Base-by-base conservation (phyloP, 2,797 vertebrate genomes). In the Dromococcyx pavoninus region DNA sequence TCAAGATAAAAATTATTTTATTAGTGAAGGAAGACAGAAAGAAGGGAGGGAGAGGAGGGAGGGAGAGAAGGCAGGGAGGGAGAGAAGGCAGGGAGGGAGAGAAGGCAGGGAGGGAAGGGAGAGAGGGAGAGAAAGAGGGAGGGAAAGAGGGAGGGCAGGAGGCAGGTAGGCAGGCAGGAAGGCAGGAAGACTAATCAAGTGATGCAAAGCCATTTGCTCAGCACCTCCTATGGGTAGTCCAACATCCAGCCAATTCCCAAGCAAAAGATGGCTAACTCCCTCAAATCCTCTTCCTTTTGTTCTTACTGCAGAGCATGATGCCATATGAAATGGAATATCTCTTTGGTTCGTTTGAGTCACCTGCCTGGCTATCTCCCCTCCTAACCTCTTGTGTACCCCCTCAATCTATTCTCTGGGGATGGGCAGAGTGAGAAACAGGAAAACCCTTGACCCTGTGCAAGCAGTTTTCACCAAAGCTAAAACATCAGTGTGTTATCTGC, bases 141-240 rank as follows among this genome's bases (percentile, higher is more conserved):
- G n/a, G n/a, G 33, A 54, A 67, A 51, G 15, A 43, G n/a, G n/a
- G n/a, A n/a, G n/a, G n/a, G n/a, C n/a, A n/a, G n/a, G n/a, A n/a
- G n/a, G n/a, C n/a, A n/a, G n/a, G n/a, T n/a, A n/a, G n/a, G n/a
- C n/a, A n/a, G n/a, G n/a, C n/a, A n/a, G n/a, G n/a, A n/a, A n/a
- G n/a, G n/a, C n/a, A n/a, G n/a, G n/a, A n/a, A n/a, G 86, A 44
- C 9, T 48, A 70, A 56, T 22, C 14, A 64, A 71, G 41, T 30
- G 9, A 78, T 27, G 35, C 30, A 48, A 35, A 41, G 25, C 21
- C 14, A 30, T 43, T 64, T 50, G 35, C 58, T 79, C 5, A 22
- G 32, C 17, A 65, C 12, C 32, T 43, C 22, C 73, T 22, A 64
- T 0, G 0, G 21, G 27, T 6, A 41, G 30, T 33, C 41, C 1